These are phyloP conservation scores for Tachina grossa DNA, from an alignment of 2,888 invertebrate genomes.

Conservation along the genomic window DNA sequence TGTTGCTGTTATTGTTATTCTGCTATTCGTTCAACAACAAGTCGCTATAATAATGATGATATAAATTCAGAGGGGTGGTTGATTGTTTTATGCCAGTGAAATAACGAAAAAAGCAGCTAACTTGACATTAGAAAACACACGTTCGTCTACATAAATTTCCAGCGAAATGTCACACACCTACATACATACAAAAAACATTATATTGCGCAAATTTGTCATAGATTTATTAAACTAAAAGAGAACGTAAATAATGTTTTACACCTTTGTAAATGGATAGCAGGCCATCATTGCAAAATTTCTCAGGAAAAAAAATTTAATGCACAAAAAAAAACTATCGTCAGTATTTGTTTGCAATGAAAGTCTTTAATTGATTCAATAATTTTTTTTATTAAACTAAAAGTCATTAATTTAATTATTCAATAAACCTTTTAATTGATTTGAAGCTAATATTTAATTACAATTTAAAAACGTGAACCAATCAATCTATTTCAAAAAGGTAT, in stretches of 20 bases:
- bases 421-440: too few relatives aligned
- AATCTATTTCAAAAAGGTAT: too few relatives aligned
- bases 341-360: too few relatives aligned
- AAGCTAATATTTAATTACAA: too few relatives aligned
- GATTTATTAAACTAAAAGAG: slow-evolving; percentile 16
- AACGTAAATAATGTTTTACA: slow-evolving; percentile 39
- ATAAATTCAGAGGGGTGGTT: slow-evolving; percentile 42
- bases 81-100: not conserved
- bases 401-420: too few relatives aligned
- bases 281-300: slow-evolving; percentile 29
- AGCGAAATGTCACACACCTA: not conserved
- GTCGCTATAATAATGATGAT: slow-evolving; percentile 26
- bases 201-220: slow-evolving; percentile 43
- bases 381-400: too few relatives aligned
- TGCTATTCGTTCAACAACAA: slow-evolving; percentile 1
- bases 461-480: too few relatives aligned
- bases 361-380: too few relatives aligned
- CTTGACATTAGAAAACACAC: slow-evolving; percentile 29
- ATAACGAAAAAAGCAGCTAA: slow-evolving; percentile 18
- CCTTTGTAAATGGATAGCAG: slow-evolving; percentile 60
- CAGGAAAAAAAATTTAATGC: not conserved
- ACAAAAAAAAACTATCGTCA: too few relatives aligned
- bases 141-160: slow-evolving; percentile 2
- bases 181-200: not conserved
- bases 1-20: not conserved